These are phyloP conservation scores for Acromyrmex echinatior DNA, from an alignment of 1,140 invertebrate species.

Conservation along the genomic window DNA sequence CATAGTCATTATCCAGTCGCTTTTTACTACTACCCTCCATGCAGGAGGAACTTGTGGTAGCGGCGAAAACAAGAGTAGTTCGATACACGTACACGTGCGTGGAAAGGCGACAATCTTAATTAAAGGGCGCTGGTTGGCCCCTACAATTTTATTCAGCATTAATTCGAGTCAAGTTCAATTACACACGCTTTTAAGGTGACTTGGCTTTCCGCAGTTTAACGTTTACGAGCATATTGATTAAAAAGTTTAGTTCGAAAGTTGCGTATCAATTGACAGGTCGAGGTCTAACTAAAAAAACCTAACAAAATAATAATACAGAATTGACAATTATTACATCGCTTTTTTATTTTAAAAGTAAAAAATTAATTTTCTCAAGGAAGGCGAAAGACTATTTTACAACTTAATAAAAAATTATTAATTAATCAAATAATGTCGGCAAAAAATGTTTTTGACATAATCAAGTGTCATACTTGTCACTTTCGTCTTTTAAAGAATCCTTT, in stretches of 20 bases:
- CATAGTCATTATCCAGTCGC: constrained; percentile 82
- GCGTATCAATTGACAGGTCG: neutral
- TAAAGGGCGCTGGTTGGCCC: constrained; percentile 37
- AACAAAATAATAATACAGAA: neutral
- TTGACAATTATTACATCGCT: neutral
- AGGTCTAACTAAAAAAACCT: constrained; percentile 18
- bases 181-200: constrained; percentile 39
- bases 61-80: constrained; percentile 65
- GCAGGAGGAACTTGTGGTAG: neutral
- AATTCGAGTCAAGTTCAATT: constrained; percentile 64
- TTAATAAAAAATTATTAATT: no score
- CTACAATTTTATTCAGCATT: constrained; percentile 59
- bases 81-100: constrained; percentile 70
- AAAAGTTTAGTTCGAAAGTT: constrained; percentile 20
- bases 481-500: no score
- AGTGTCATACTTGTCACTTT: no score
- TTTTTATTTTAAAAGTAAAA: no score
- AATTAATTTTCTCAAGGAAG: no score
- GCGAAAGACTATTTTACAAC: no score
- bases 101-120: constrained; percentile 75
- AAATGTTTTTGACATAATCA: no score
- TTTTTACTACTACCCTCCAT: constrained; percentile 69
- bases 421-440: no score
- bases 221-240: constrained; percentile 52
- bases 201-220: constrained; percentile 32